Conservation (phyloP, 2,113 vertebrate species). For the Opisthocomus hoazin region DNA sequence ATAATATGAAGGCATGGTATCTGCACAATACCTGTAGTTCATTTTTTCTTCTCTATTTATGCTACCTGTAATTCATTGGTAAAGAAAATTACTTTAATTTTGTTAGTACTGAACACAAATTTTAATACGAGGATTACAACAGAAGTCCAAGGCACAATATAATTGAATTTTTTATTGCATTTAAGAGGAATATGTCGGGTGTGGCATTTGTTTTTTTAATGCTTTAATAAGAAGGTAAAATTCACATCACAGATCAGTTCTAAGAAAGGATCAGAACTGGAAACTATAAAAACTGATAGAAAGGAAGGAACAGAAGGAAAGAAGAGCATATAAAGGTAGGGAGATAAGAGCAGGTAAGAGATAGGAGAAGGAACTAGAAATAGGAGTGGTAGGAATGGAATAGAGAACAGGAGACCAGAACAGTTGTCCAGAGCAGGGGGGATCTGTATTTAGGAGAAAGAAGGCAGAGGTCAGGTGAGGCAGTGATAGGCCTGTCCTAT, state of each 20-base stretch:
- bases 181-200: conserved; percentile 9
- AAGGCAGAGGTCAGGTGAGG: background rate
- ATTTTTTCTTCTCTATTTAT: conserved; percentile 61
- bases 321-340: background rate
- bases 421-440: background rate
- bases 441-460: background rate
- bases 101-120: conserved; percentile 60
- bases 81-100: conserved; percentile 66
- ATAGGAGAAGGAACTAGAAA: background rate
- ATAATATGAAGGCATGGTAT: conserved; percentile 44
- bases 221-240: conserved; percentile 25
- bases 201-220: background rate
- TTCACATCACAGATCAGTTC: background rate
- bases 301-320: background rate
- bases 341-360: background rate
- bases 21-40: conserved; percentile 43
- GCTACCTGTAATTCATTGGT: conserved; percentile 52
- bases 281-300: background rate
- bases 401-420: background rate
- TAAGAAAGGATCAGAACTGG: background rate
- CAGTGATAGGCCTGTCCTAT: background rate
- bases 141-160: conserved; percentile 48
- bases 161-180: conserved; percentile 64
- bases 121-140: conserved; percentile 58
- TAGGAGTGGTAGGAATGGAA: background rate